These are phyloP conservation scores for Steinernema feltiae DNA, from an alignment of 1,140 invertebrate genomes.

Conservation along the genomic window DNA sequence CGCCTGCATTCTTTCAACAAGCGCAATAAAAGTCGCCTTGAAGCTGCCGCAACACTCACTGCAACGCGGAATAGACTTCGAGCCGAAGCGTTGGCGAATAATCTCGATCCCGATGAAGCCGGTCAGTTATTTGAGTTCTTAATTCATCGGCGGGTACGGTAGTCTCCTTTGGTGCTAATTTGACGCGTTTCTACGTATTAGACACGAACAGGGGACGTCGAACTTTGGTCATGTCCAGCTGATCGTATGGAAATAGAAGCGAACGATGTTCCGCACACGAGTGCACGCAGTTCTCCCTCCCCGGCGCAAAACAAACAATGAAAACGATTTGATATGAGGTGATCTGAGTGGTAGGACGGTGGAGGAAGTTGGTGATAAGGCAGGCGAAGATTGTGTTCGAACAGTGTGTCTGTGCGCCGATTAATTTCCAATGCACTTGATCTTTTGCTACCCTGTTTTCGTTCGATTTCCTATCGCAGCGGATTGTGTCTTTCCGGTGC, in stretches of 20 bases:
- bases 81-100: conserved; percentile 2
- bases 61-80: conserved; percentile 17
- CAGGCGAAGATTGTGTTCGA: neutral
- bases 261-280: neutral
- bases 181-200: no score
- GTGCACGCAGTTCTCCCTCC: neutral
- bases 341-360: neutral
- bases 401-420: neutral
- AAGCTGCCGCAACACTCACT: conserved; percentile 29
- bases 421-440: neutral
- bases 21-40: conserved; percentile 37
- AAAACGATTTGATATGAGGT: neutral
- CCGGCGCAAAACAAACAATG: neutral
- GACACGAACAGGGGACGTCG: no score
- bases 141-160: no score
- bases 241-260: neutral
- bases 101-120: neutral
- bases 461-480: no score
- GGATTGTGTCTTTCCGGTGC: no score
- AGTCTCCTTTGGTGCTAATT: no score
- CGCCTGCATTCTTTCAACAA: conserved; percentile 40
- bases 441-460: conserved; percentile 12
- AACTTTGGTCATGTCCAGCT: neutral
- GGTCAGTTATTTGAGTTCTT: neutral
- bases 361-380: neutral